Evolutionary conservation across 2,113 vertebrate species (phyloP), one percentile per base, ranked within the genome.

Genomic region (Alouatta palliata): DNA sequence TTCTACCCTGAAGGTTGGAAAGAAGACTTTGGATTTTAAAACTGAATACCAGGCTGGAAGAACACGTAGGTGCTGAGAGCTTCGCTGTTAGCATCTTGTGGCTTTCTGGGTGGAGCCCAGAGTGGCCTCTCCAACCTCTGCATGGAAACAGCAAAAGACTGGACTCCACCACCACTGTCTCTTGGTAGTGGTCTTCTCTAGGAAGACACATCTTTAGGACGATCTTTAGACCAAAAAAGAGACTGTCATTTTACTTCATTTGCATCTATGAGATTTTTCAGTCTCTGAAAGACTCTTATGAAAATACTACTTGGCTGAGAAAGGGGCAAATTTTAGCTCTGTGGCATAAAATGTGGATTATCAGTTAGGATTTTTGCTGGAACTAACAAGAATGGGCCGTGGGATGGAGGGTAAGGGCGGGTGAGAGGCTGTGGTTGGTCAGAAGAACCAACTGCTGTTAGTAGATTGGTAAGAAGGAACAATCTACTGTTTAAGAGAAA

Each of bases 21-120:
- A 49, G 82, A 68, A 30, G 20, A 61, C 64, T 68, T 77, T 96
- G 89, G 76, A 54, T 93, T 90, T 90, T 87, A 93, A 93, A 76
- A 6, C 80, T 79, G 25, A 79, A 80, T 35, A n/a, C 27, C 40
- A 82, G n/a, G 40, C 68, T 61, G 40, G 37, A 54, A 27, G 58
- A 43, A 81, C 61, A 12, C 54, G 37, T 3, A 19, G 0, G 2
- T 17, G 47, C 35, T 20, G 19, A 90, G 47, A 80, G 12, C 23
- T 27, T 68, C 71, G 25, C 20, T 27, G 11, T 21, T 14, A 56
- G 54, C 32, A 32, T n/a, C 30, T 32, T 73, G 47, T 7, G 45
- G 23, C 11, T 86, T 76, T 70, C 66, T 81, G 64, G 77, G 14
- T 58, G 47, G 16, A 3, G 23, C 30, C 25, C 17, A 47, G 58